Evolutionary conservation across 1,140 invertebrate genomes (phyloP), one percentile per base, ranked within the genome.

Genomic region (Aphidius gifuensis): DNA sequence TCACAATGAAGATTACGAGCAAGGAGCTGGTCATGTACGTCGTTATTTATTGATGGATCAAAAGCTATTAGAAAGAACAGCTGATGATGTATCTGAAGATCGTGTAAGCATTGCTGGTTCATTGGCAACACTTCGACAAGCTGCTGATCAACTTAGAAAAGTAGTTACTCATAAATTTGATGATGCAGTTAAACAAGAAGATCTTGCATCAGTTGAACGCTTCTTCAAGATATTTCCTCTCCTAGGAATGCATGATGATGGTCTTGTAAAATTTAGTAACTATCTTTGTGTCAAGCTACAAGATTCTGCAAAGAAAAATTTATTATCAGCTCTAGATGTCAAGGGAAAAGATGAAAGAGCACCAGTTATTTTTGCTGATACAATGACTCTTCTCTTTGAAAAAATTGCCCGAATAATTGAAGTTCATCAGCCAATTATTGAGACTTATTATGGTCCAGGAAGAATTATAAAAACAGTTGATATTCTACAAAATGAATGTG

Each of bases 171-270:
- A 84, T 47, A 91, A 91, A 70, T 96, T 99, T 77, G 92, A 97
- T 73, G 93, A 97, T 70, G 94, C 97, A 39, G 90, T 98, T 0
- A 87, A 88, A 60, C 87, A 87, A 51, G 90, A 94, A 73, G 96
- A 99, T 82, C 84, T 92, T 23, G 92, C 92, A 5, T 93, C 93
- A 4, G 91, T 98, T 16, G 96, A 99, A 74, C 79, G 96, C 65
- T 96, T 98, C 78, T 99, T 99, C 75, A 99, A 99, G 81, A 90
- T 99, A 71, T 99, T 99, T 80, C 97, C 97, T 3, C 83, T 99
- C 32, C 83, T 99, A 5, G 94, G 93, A 48, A 90, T 95, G 80
- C 92, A 98, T 65, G 86, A 92, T 49, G 92, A 94, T 72, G 97
- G 97, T 0, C 84, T 99, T 3, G 87, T 88, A 62, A 90, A 95